Base-by-base conservation (phyloP, 2,888 invertebrate species). In the Campoplex capitator region DNA sequence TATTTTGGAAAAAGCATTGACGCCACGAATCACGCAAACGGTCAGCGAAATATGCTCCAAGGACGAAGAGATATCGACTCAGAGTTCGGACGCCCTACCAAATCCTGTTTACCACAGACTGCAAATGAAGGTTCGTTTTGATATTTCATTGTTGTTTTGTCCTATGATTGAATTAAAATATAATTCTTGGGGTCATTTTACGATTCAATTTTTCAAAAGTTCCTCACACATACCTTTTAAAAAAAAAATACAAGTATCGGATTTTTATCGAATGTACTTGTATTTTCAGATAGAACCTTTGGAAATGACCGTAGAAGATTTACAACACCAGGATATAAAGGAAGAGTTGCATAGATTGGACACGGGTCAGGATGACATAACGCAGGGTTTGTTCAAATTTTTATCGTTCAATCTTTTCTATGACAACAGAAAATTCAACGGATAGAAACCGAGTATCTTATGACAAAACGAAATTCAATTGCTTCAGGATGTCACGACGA, bases 111-210 rank as follows among this genome's bases (percentile, higher is more conserved):
- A 92, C 83, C 91, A 93, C 74, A 90, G 91, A 83, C 88, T 94
- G 74, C 93, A 93, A 84, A 93, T 93, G 93, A 93, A 93, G 90
- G 93, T 93, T 73, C 83, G 90, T 89, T 54, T 23, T 23, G 23
- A 23, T 35, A 32, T 11, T 11, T 11, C n/a, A 23, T 28, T 11
- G 45, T 45, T n/a, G 7, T 42, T 68, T 38, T 68, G 18, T n/a
- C 18, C 35, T 3, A 38, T 38, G 38, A 38, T 38, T 23, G 23
- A 23, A 38, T 38, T 38, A 38, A 38, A 38, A 6, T 4, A 38
- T 38, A 38, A 38, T 38, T 38, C 3, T 4, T 38, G 38, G 6
- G 6, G 38, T 1, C 38, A 4, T 6, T 4, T 38, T 1, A 6
- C 6, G 6, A 38, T 38, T 38, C 3, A 38, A 38, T 38, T 38